Evolutionary conservation across 2,797 vertebrate genomes (phyloP).

Genomic region (Fratercula arctica): DNA sequence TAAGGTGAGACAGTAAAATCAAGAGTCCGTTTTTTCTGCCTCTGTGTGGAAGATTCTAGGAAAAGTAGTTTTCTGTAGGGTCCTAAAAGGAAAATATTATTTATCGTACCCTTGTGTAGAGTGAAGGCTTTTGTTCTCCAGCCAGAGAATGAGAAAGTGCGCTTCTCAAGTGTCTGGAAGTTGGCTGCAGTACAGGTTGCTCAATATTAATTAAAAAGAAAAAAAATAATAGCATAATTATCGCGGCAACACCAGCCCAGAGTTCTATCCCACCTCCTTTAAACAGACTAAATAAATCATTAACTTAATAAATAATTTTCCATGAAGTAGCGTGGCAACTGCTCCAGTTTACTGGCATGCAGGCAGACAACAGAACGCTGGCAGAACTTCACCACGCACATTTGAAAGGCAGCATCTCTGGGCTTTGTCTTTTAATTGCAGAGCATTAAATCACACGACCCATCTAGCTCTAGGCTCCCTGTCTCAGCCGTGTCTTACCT

Average conservation of each 20-base stretch:
- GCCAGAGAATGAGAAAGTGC: not conserved
- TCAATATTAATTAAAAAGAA: not conserved
- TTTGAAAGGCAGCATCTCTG: not conserved
- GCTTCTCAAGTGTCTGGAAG: not conserved
- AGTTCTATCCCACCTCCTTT: constrained; percentile 1
- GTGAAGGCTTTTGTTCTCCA: not conserved
- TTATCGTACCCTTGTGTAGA: not conserved
- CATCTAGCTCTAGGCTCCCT: not conserved
- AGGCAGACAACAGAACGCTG: not conserved
- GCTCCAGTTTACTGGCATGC: not conserved
- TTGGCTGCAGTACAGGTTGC: not conserved
- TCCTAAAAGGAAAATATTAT: not conserved
- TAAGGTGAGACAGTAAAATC: not conserved
- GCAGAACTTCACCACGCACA: not conserved
- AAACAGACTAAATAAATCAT: constrained; percentile 11
- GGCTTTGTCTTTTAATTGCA: not conserved
- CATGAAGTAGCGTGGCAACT: not conserved
- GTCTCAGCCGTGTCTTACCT: not conserved
- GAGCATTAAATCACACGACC: not conserved
- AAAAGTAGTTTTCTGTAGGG: not conserved
- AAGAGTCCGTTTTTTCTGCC: not conserved
- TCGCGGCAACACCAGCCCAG: not conserved
- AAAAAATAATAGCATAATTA: not conserved
- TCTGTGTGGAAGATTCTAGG: not conserved
- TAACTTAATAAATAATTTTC: constrained; percentile 7